A percentile compares a stretch with the other conserved stretches of the same genome.
phyloP scores from a whole-genome alignment of 2,888 invertebrate genomes.

The Tipula unca region DNA sequence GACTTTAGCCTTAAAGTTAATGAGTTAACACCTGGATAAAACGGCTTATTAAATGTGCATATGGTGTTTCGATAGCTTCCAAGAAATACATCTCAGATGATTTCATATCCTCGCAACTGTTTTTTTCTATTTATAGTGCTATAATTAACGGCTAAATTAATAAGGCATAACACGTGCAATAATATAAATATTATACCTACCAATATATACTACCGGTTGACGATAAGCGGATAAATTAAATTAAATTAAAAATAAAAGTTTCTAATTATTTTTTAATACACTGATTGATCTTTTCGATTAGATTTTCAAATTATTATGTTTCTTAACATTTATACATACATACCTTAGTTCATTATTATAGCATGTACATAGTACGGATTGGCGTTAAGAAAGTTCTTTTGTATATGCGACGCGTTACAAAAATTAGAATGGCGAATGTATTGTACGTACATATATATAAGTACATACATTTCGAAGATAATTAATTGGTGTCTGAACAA shows the following conservation, averaged over 20 bases:
- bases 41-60: not conserved
- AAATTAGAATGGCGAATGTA: not conserved
- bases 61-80: not conserved
- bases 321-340: not conserved
- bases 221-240: not conserved
- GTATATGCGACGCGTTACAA: not conserved
- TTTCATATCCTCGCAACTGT: not conserved
- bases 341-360: not conserved
- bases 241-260: not conserved
- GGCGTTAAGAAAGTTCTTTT: slow-evolving; percentile 2
- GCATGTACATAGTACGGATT: not conserved
- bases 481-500: not conserved
- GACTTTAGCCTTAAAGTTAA: not conserved
- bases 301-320: not conserved
- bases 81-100: not conserved
- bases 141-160: not conserved
- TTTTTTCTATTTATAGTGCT: not conserved
- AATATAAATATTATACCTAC: not conserved
- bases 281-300: not conserved
- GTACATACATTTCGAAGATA: not conserved
- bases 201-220: not conserved
- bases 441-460: no score
- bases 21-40: not conserved
- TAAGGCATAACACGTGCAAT: not conserved
- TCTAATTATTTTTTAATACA: not conserved